Evolutionary conservation across 2,113 vertebrate species (phyloP).

Genomic region (Prinia subflava): DNA sequence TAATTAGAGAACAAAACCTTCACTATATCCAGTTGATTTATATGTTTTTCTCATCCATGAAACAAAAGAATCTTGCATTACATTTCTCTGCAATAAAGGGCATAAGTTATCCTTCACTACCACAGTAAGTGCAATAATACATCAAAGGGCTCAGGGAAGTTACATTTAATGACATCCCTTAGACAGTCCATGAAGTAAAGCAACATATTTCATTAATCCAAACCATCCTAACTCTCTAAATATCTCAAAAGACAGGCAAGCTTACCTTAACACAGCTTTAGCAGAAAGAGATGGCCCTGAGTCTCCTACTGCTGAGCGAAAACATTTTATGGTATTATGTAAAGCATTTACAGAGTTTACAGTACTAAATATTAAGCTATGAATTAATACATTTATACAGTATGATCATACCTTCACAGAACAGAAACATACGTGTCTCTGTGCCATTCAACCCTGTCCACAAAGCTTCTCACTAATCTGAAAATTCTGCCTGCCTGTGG

Average conservation of each 20-base stretch:
- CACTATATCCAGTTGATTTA: constrained; percentile 45
- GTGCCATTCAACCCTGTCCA: not conserved
- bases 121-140: not conserved
- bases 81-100: constrained; percentile 16
- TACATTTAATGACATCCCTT: not conserved
- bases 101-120: not conserved
- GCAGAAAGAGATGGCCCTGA: not conserved
- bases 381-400: not conserved
- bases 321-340: not conserved
- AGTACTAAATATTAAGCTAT: not conserved
- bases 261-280: not conserved
- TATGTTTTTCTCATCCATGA: constrained; percentile 9
- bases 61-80: not conserved
- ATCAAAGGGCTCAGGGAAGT: not conserved
- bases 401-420: not conserved
- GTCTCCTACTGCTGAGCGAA: not conserved
- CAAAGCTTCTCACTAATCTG: not conserved
- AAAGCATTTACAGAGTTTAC: not conserved
- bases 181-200: not conserved
- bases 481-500: not conserved
- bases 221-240: not conserved
- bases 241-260: not conserved
- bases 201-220: not conserved
- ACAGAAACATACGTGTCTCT: not conserved
- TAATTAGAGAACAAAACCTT: constrained; percentile 53